Evolutionary conservation across 2,888 invertebrate species (phyloP).

Genomic region (Leptopterna dolabrata): DNA sequence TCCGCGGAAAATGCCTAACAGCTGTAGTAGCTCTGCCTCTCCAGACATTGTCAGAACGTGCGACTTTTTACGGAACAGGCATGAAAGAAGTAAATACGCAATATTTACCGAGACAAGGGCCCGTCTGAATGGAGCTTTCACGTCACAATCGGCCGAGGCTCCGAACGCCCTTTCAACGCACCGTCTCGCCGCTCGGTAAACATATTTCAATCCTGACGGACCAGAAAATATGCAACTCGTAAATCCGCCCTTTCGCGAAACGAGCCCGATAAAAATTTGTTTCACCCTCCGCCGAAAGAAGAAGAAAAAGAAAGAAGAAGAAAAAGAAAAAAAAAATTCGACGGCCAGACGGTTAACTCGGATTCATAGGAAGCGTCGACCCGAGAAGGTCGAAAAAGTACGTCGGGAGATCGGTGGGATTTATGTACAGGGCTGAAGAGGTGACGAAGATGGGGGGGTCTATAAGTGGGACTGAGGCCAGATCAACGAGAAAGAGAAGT

Average conservation of each 20-base stretch:
- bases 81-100: no score
- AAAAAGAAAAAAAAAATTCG: neutral
- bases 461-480: slow-evolving; percentile 52
- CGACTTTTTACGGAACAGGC: no score
- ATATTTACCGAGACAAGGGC: no score
- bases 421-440: neutral
- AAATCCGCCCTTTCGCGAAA: neutral
- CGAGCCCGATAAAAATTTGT: neutral
- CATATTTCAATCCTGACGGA: neutral
- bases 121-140: no score
- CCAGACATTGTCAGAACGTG: no score
- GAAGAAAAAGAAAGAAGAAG: no score
- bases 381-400: slow-evolving; percentile 27
- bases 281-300: neutral
- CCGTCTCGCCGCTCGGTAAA: neutral
- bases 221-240: neutral
- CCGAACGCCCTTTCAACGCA: no score
- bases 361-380: neutral
- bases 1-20: no score
- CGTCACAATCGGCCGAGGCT: no score
- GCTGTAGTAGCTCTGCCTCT: no score
- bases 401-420: neutral
- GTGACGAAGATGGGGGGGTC: neutral
- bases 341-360: neutral
- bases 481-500: slow-evolving; percentile 39